Conservation (phyloP, 1,140 invertebrate species). For the Pollicipes pollicipes region DNA sequence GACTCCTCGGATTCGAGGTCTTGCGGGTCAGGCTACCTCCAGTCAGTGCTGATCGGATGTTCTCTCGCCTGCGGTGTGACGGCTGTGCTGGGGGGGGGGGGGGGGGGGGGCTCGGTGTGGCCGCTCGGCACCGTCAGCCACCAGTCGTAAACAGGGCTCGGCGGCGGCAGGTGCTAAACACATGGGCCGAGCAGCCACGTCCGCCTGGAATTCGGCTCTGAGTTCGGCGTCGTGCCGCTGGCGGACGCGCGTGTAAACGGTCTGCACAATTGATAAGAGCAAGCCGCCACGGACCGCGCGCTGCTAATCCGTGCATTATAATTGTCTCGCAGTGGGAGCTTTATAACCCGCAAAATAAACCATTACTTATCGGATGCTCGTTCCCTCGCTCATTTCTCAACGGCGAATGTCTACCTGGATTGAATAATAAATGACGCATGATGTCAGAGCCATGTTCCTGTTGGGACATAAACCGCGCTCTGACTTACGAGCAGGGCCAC, state of each 20-base stretch:
- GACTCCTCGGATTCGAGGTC: too few species aligned
- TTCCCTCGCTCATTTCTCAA: not conserved
- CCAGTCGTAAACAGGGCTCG: too few species aligned
- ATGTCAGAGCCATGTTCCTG: not conserved
- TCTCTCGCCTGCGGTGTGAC: too few species aligned
- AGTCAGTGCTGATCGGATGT: not conserved
- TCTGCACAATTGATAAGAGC: not conserved
- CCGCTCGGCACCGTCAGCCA: too few species aligned
- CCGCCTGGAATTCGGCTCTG: too few species aligned
- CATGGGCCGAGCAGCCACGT: not conserved
- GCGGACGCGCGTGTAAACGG: not conserved
- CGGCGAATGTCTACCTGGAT: not conserved
- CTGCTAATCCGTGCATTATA: not conserved
- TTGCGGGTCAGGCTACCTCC: too few species aligned
- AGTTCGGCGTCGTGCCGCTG: too few species aligned
- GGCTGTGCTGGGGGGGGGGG: too few species aligned
- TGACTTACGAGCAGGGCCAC: not conserved
- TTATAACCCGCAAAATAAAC: not conserved
- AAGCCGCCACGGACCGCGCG: too few species aligned
- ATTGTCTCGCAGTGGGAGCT: not conserved
- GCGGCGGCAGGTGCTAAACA: not conserved
- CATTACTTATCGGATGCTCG: not conserved
- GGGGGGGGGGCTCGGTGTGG: too few species aligned
- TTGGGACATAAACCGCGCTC: not conserved
- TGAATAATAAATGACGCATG: not conserved